These are phyloP conservation scores for Ligdia adustata DNA, from an alignment of 2,888 invertebrate genomes.

Conservation along the genomic window DNA sequence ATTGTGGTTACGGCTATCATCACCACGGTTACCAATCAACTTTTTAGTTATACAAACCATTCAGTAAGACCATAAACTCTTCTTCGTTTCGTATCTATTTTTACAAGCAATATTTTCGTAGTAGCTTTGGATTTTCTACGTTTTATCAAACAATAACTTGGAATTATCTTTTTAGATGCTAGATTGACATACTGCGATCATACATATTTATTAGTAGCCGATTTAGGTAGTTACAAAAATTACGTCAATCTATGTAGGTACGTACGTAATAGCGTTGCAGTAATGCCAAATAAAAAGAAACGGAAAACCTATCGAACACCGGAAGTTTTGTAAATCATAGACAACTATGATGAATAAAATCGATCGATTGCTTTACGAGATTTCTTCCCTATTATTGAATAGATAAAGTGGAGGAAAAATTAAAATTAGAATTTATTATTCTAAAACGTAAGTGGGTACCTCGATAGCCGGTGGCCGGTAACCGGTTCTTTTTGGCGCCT, in stretches of 20 bases:
- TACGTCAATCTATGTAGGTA: not conserved
- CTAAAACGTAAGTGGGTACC: no score
- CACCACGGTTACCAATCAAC: constrained; percentile 4
- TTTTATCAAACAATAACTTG: constrained; percentile 1
- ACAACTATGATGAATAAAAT: no score
- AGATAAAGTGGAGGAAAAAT: not conserved
- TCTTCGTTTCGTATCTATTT: no score
- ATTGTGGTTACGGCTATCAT: constrained; percentile 46
- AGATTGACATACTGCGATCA: constrained; percentile 1
- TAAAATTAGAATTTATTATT: constrained; percentile 18
- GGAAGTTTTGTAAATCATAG: constrained; percentile 10
- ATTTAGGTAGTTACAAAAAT: no score
- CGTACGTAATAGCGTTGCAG: not conserved
- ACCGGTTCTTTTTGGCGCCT: constrained; percentile 2
- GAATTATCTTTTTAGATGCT: not conserved
- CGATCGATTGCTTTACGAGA: constrained; percentile 10
- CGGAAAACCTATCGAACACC: not conserved
- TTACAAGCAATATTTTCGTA: not conserved
- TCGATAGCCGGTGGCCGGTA: no score
- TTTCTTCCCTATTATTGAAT: not conserved
- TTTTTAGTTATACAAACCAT: not conserved
- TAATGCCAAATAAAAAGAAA: not conserved
- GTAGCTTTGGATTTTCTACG: not conserved
- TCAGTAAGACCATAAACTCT: no score
- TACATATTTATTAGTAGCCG: no score